A percentile compares a stretch with the other conserved stretches of the same genome.
Conservation (phyloP, 2,888 invertebrate species). For the Gastrophysa polygoni region DNA sequence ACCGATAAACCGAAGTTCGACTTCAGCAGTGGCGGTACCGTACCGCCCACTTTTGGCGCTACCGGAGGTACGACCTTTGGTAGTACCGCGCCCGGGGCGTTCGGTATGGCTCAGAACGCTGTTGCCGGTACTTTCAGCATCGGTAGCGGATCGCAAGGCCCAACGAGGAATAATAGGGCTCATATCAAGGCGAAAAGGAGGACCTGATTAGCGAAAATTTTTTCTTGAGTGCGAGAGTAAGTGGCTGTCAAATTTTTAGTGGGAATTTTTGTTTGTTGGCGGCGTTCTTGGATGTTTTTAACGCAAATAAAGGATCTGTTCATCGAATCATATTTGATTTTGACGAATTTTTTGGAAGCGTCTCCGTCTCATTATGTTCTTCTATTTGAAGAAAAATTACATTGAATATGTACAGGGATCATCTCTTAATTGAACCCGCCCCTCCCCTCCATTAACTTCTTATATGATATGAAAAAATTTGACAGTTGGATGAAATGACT, state of each 20-base stretch:
- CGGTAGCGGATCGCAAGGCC: slow-evolving; percentile 57
- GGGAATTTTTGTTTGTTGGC: not conserved
- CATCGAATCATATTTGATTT: too few species aligned
- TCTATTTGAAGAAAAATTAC: too few species aligned
- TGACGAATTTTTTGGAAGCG: too few species aligned
- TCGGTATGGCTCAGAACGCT: slow-evolving; percentile 23
- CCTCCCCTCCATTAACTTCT: too few species aligned
- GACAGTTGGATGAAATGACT: too few species aligned
- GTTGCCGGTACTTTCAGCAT: slow-evolving; percentile 58
- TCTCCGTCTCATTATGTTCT: too few species aligned
- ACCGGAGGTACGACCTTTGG: slow-evolving; percentile 24
- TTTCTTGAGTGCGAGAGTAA: slow-evolving; percentile 17
- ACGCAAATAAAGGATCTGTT: too few species aligned
- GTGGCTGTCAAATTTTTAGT: not conserved
- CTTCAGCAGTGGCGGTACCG: slow-evolving; percentile 33
- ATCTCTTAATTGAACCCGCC: too few species aligned
- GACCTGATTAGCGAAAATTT: slow-evolving; percentile 30
- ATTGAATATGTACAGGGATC: too few species aligned
- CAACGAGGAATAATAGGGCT: too few species aligned
- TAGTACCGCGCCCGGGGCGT: slow-evolving; percentile 9
- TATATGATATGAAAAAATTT: too few species aligned
- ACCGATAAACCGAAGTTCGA: slow-evolving; percentile 35
- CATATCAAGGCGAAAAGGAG: slow-evolving; percentile 50
- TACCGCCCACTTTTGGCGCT: slow-evolving; percentile 35
- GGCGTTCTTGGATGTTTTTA: too few species aligned